A percentile compares a stretch with the other conserved stretches of the same genome.
Evolutionary conservation across 2,797 vertebrate genomes (phyloP).

Genomic region (Semaprochilodus insignis): DNA sequence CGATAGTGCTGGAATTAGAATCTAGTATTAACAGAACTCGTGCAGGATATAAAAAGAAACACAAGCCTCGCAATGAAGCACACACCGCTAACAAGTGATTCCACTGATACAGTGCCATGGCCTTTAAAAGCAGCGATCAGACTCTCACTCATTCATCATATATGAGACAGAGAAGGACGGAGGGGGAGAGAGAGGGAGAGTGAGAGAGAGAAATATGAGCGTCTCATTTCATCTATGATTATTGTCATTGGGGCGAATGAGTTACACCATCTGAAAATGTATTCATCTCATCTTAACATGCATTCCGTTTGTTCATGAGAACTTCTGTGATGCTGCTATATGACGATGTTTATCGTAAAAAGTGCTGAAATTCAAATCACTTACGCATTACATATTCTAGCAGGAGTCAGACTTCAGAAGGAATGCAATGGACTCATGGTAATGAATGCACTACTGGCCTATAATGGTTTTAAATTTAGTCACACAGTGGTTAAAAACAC

Average conservation of each 20-base stretch:
- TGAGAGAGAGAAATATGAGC: background rate
- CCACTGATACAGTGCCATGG: background rate
- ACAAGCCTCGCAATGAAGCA: background rate
- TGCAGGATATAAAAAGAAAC: conserved; percentile 36
- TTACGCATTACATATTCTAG: background rate
- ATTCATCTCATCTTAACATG: background rate
- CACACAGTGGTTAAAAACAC: background rate
- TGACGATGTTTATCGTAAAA: background rate
- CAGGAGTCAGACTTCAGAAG: no score
- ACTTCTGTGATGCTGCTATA: background rate
- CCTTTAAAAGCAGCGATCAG: background rate
- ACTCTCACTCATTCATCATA: conserved; percentile 4
- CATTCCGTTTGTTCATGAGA: no score
- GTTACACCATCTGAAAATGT: background rate
- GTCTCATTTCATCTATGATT: background rate
- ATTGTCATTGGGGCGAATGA: background rate
- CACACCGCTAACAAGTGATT: background rate
- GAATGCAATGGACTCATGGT: no score
- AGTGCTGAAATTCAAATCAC: background rate
- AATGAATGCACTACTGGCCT: no score
- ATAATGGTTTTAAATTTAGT: background rate
- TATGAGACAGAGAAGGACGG: background rate
- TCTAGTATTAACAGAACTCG: background rate
- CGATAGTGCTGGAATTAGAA: background rate
- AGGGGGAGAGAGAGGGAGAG: background rate